Percentiles rank a stretch among this genome's conserved stretches.
These are phyloP conservation scores for Zonitis immaculata DNA, from an alignment of 2,888 invertebrate genomes.

Conservation along the genomic window DNA sequence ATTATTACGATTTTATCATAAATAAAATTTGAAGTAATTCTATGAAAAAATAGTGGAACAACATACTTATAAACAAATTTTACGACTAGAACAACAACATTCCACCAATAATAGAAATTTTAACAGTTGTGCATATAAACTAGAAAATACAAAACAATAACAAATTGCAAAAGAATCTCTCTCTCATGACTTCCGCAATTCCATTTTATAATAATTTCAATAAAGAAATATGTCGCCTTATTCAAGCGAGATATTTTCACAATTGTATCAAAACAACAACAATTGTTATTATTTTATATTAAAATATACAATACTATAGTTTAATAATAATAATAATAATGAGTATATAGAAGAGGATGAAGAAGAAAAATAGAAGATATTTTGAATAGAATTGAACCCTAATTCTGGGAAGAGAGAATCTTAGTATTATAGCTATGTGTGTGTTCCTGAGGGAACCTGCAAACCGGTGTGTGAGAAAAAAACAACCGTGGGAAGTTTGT, in stretches of 20 bases:
- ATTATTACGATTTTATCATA: too few species aligned
- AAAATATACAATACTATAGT: too few species aligned
- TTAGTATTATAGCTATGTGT: background rate
- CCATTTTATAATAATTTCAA: too few species aligned
- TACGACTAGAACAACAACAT: background rate
- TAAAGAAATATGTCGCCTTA: too few species aligned
- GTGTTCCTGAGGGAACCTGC: conserved; percentile 40
- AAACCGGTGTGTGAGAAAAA: conserved; percentile 29
- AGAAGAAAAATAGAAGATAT: too few species aligned
- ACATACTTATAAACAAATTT: too few species aligned
- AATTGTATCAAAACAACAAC: background rate
- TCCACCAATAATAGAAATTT: background rate
- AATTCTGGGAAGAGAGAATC: conserved; percentile 30
- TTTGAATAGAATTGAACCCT: conserved; percentile 21
- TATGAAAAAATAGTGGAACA: too few species aligned
- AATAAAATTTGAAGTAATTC: too few species aligned
- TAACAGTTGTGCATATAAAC: conserved; percentile 1
- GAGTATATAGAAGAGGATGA: too few species aligned
- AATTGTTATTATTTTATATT: conserved; percentile 9
- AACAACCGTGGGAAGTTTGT: conserved; percentile 34
- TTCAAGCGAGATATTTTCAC: conserved; percentile 1
- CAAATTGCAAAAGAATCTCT: background rate
- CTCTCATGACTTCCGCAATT: background rate
- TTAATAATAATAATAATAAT: too few species aligned
- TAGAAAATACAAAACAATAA: background rate